Percentiles rank a stretch among this genome's conserved stretches.
phyloP scores from a whole-genome alignment of 2,888 invertebrate genomes.

The Anoplius nigerrimus region DNA sequence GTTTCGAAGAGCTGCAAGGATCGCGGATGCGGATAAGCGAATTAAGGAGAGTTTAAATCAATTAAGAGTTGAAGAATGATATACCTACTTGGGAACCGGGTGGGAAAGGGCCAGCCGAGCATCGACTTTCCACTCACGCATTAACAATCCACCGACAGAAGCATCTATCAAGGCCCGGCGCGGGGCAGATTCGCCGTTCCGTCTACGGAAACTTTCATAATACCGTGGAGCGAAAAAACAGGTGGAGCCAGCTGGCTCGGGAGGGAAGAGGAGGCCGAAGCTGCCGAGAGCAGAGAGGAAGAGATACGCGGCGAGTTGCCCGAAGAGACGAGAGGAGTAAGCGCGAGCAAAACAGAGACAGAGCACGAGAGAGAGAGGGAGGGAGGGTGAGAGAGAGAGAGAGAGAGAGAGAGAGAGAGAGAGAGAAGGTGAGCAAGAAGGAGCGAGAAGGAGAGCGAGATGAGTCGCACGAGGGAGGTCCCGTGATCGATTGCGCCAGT shows the following conservation, averaged over 20 bases:
- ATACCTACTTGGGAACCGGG: too few relatives aligned
- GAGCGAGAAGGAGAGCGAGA: conserved; percentile 9
- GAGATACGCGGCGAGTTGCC: conserved; percentile 4
- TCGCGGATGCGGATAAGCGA: too few relatives aligned
- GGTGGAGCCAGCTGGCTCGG: conserved; percentile 15
- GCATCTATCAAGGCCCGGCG: conserved; percentile 13
- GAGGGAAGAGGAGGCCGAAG: conserved; percentile 4
- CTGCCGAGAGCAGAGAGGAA: background rate
- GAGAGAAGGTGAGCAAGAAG: conserved; percentile 4
- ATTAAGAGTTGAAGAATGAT: too few relatives aligned
- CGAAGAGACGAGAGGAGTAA: background rate
- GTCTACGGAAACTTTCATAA: background rate
- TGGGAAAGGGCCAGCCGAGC: too few relatives aligned
- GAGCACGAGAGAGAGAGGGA: too few relatives aligned
- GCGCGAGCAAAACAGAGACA: background rate
- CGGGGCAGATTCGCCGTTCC: too few relatives aligned
- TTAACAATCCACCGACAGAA: background rate
- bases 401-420: conserved; percentile 6
- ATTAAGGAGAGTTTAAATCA: too few relatives aligned
- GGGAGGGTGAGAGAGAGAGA: background rate
- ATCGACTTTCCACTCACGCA: too few relatives aligned
- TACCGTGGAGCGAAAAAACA: conserved; percentile 13
- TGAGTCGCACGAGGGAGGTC: conserved; percentile 33
- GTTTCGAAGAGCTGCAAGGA: too few relatives aligned
- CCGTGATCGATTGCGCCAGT: conserved; percentile 60